A percentile compares a stretch with the other conserved stretches of the same genome.
Evolutionary conservation across 2,113 vertebrate genomes (phyloP).

Genomic region (Colistium nudipinnis): DNA sequence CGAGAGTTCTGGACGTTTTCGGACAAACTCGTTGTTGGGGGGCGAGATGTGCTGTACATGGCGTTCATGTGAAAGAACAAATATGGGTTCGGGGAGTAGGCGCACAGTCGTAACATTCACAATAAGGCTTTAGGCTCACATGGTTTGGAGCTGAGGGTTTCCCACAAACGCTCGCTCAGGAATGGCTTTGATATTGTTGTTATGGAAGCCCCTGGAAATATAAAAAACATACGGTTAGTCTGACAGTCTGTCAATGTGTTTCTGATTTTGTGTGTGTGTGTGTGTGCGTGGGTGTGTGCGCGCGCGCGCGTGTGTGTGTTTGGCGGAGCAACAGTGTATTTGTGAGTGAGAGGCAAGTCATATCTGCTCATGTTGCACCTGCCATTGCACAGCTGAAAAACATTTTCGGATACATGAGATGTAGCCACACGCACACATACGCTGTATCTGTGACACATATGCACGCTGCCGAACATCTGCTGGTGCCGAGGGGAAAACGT

Average conservation of each 20-base stretch:
- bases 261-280: conserved; percentile 33
- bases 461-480: conserved; percentile 77
- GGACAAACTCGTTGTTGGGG: background rate
- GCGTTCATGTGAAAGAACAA: conserved; percentile 29
- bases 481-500: conserved; percentile 62
- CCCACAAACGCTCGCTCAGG: conserved; percentile 94
- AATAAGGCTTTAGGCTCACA: conserved; percentile 83
- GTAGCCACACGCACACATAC: conserved; percentile 69
- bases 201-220: conserved; percentile 91
- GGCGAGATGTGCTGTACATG: background rate
- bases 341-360: conserved; percentile 55
- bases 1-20: no score
- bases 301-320: conserved; percentile 18
- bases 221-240: conserved; percentile 46
- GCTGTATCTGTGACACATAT: conserved; percentile 73
- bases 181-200: conserved; percentile 95
- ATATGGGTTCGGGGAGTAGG: conserved; percentile 34
- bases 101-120: background rate
- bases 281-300: conserved; percentile 9
- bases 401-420: conserved; percentile 79
- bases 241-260: conserved; percentile 40
- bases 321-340: conserved; percentile 27
- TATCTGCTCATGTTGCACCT: conserved; percentile 74
- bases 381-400: conserved; percentile 76
- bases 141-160: conserved; percentile 93